Evolutionary conservation across 2,113 vertebrate species (phyloP).

Genomic region (Hypocryptadius cinnamomeus): DNA sequence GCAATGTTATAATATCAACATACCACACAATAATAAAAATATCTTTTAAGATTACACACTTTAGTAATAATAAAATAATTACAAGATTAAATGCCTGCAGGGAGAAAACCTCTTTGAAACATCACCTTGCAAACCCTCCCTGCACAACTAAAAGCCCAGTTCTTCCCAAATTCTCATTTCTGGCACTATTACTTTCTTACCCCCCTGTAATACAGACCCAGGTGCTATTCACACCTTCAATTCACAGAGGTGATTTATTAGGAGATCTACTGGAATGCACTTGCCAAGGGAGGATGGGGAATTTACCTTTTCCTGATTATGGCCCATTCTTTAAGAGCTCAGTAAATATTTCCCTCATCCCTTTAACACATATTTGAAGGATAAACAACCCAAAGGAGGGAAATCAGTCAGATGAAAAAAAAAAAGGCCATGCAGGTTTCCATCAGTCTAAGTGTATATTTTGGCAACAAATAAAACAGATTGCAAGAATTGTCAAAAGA

Average conservation of each 20-base stretch:
- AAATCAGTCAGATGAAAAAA: not conserved
- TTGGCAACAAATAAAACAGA: not conserved
- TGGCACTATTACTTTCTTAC: not conserved
- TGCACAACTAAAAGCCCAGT: not conserved
- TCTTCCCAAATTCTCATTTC: not conserved
- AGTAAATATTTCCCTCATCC: slow-evolving; percentile 17
- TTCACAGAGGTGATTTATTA: not conserved
- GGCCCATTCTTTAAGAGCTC: slow-evolving; percentile 17
- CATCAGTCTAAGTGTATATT: not conserved
- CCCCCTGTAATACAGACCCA: not conserved
- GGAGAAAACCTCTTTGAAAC: not conserved
- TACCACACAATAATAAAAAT: not conserved
- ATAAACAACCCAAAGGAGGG: slow-evolving; percentile 16
- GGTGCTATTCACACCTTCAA: not conserved
- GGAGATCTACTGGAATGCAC: not conserved
- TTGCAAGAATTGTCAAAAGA: not conserved
- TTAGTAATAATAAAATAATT: not conserved
- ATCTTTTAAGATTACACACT: no score
- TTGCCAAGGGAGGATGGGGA: not conserved
- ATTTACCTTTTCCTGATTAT: slow-evolving; percentile 10
- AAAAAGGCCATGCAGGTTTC: not conserved
- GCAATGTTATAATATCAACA: not conserved
- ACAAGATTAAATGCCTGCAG: not conserved
- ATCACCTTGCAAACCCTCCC: not conserved
- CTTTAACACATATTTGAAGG: slow-evolving; percentile 9